Percentiles rank a stretch among this genome's conserved stretches.
These are phyloP conservation scores for Ophion slaviceki DNA, from an alignment of 2,888 invertebrate genomes.

Conservation along the genomic window DNA sequence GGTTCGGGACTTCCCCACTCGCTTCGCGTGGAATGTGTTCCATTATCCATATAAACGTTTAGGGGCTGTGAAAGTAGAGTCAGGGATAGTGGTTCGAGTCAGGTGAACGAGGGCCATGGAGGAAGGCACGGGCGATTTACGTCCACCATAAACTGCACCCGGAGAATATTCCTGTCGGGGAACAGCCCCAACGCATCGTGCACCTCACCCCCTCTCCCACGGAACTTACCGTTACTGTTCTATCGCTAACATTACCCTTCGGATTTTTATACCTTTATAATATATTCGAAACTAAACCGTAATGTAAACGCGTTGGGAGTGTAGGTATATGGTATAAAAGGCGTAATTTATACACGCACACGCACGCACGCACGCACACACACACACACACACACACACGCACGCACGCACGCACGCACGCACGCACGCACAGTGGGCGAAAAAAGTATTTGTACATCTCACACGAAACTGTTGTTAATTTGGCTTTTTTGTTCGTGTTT, in stretches of 20 bases:
- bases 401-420: no score
- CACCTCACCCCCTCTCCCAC: slow-evolving; percentile 15
- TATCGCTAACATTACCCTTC: background rate
- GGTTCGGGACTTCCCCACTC: no score
- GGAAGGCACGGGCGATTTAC: slow-evolving; percentile 62
- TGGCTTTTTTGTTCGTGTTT: no score
- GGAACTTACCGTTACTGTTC: slow-evolving; percentile 19
- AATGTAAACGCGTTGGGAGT: slow-evolving; percentile 23
- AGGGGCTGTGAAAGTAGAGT: slow-evolving; percentile 15
- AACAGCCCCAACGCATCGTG: slow-evolving; percentile 1
- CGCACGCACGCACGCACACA: no score
- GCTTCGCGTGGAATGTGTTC: background rate
- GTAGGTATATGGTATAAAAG: slow-evolving; percentile 7
- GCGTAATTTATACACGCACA: background rate
- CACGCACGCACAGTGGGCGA: no score
- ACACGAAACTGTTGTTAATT: no score
- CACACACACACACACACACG: no score
- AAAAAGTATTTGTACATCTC: no score
- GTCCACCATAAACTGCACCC: slow-evolving; percentile 66
- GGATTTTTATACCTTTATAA: slow-evolving; percentile 27
- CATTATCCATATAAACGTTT: slow-evolving; percentile 13
- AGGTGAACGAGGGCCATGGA: slow-evolving; percentile 25
- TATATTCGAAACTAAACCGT: slow-evolving; percentile 33
- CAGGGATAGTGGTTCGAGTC: slow-evolving; percentile 43
- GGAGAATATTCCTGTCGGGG: slow-evolving; percentile 57